Percentiles rank a stretch among this genome's conserved stretches.
Conservation (phyloP, 2,797 vertebrate genomes). For the Tragopan temminckii region DNA sequence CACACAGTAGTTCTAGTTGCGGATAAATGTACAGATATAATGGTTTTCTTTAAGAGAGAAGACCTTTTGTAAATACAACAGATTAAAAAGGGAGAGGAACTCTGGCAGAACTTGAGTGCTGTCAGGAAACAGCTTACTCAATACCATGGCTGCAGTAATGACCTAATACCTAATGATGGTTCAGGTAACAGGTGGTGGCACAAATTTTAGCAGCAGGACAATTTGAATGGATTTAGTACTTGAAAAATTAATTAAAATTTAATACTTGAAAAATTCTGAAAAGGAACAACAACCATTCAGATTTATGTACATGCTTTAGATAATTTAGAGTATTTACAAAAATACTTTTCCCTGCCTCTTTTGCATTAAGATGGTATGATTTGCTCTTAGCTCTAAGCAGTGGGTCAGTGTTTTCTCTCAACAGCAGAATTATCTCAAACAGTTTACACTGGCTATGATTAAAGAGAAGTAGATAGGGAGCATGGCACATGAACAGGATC, state of each 20-base stretch:
- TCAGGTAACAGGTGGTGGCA: neutral
- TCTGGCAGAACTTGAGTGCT: neutral
- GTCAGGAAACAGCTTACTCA: neutral
- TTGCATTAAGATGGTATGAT: neutral
- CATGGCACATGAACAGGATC: neutral
- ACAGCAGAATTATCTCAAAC: neutral
- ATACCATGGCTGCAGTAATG: neutral
- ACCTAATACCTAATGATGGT: neutral
- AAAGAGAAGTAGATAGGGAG: neutral
- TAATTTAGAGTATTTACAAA: slow-evolving; percentile 2
- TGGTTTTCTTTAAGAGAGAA: neutral
- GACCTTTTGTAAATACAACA: neutral
- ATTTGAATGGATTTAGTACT: neutral
- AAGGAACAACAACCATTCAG: neutral
- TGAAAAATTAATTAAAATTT: neutral
- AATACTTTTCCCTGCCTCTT: neutral
- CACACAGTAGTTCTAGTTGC: neutral
- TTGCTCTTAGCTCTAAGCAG: slow-evolving; percentile 10
- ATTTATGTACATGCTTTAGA: neutral
- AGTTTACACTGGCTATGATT: neutral
- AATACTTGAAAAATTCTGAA: neutral
- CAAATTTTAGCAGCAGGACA: neutral
- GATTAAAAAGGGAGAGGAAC: neutral
- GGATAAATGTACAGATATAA: neutral
- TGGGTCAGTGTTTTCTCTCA: neutral